Conservation (phyloP, 2,888 invertebrate species). For the Agrotis clavis region DNA sequence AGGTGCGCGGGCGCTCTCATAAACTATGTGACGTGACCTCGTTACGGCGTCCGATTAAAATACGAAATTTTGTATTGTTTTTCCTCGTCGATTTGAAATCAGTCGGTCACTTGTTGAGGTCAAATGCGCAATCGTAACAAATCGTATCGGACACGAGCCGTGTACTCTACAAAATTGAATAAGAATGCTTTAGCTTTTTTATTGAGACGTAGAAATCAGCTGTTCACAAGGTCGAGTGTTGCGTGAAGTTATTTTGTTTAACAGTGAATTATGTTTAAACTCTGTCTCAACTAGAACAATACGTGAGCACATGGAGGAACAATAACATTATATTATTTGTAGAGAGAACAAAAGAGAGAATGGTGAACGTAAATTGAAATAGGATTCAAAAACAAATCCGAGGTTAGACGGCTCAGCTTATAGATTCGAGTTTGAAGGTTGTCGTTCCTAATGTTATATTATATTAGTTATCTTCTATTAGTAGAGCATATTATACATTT, state of each 20-base stretch:
- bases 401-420: constrained; percentile 44
- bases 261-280: constrained; percentile 59
- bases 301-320: constrained; percentile 63
- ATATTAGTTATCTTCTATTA: not conserved
- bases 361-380: constrained; percentile 39
- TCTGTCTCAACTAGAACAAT: constrained; percentile 64
- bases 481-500: not conserved
- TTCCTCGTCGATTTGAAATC: constrained; percentile 81
- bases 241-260: constrained; percentile 70
- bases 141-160: constrained; percentile 63
- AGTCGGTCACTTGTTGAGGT: constrained; percentile 70
- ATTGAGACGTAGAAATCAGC: constrained; percentile 78
- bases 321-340: constrained; percentile 37
- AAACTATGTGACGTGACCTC: constrained; percentile 69
- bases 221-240: constrained; percentile 71
- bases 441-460: not conserved
- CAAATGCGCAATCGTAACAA: constrained; percentile 77
- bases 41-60: constrained; percentile 69
- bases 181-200: constrained; percentile 65
- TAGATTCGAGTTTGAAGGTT: constrained; percentile 45
- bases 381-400: constrained; percentile 56
- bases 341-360: constrained; percentile 51
- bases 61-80: constrained; percentile 76
- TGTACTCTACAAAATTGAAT: constrained; percentile 58
- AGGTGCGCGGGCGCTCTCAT: constrained; percentile 55